Percentiles rank a stretch among this genome's conserved stretches.
These are phyloP conservation scores for Herpetotheres cachinnans DNA, from an alignment of 2,113 vertebrate genomes.

Conservation along the genomic window DNA sequence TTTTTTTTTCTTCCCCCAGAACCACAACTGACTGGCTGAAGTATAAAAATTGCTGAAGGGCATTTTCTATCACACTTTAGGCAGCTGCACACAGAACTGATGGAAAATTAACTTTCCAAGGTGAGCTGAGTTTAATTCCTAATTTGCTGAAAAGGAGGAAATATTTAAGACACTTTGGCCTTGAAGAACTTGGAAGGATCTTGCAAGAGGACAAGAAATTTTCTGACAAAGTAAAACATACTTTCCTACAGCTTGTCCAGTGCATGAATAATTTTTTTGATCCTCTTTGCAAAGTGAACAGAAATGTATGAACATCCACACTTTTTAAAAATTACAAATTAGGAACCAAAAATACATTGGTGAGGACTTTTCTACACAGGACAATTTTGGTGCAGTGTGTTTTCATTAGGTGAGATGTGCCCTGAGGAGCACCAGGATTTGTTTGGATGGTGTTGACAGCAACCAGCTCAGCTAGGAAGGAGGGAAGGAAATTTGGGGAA, in stretches of 20 bases:
- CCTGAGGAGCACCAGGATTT: not conserved
- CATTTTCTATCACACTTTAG: not conserved
- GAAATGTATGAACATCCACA: not conserved
- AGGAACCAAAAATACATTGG: not conserved
- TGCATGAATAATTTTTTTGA: not conserved
- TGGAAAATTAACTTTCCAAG: constrained; percentile 19
- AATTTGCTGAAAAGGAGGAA: constrained; percentile 7
- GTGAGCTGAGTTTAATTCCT: constrained; percentile 5
- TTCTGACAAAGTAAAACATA: not conserved
- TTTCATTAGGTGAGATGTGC: not conserved
- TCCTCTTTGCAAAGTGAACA: not conserved
- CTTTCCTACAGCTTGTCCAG: not conserved
- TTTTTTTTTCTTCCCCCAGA: not conserved
- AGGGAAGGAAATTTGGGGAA: not conserved
- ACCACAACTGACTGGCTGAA: not conserved
- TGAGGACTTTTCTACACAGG: not conserved
- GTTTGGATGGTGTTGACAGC: not conserved
- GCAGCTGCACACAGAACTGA: not conserved
- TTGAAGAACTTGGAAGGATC: not conserved
- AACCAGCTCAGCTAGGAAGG: not conserved
- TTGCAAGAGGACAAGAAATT: not conserved
- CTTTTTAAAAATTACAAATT: not conserved
- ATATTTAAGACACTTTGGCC: not conserved
- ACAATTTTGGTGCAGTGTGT: not conserved
- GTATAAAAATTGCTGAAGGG: constrained; percentile 17